phyloP scores from a whole-genome alignment of 1,140 invertebrate species.

The Sarcophaga bullata region DNA sequence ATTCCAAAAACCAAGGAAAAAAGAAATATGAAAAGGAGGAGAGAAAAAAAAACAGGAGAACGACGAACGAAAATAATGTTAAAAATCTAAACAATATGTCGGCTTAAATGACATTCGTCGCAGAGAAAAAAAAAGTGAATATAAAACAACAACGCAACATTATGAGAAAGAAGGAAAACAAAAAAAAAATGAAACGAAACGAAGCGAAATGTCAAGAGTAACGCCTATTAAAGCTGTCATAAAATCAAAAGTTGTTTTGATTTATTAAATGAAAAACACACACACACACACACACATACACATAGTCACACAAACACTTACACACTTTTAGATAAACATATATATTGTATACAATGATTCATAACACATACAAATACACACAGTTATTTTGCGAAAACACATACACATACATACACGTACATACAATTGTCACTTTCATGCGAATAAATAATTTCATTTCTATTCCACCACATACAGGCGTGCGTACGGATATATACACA shows the following conservation, averaged over 20 bases:
- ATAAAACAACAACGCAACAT: background rate
- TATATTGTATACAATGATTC: no score
- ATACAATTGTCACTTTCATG: no score
- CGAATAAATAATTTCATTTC: no score
- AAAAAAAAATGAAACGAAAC: constrained; percentile 15
- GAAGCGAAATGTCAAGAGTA: constrained; percentile 51
- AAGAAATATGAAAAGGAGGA: background rate
- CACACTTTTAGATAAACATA: background rate
- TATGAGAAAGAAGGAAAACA: background rate
- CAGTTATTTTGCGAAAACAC: no score
- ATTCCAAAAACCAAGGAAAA: background rate
- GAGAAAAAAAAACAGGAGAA: background rate
- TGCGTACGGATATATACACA: no score
- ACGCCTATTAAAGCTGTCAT: constrained; percentile 54
- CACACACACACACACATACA: background rate
- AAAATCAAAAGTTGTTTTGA: constrained; percentile 58
- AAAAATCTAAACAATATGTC: background rate
- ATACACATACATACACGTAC: no score
- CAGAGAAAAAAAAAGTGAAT: constrained; percentile 11
- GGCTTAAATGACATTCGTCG: background rate
- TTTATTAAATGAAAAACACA: constrained; percentile 57
- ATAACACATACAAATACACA: no score
- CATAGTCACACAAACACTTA: background rate
- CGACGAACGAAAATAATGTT: background rate
- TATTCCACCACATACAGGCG: no score